Base-by-base conservation (phyloP, 1,140 invertebrate species). In the Zaprionus capensis region DNA sequence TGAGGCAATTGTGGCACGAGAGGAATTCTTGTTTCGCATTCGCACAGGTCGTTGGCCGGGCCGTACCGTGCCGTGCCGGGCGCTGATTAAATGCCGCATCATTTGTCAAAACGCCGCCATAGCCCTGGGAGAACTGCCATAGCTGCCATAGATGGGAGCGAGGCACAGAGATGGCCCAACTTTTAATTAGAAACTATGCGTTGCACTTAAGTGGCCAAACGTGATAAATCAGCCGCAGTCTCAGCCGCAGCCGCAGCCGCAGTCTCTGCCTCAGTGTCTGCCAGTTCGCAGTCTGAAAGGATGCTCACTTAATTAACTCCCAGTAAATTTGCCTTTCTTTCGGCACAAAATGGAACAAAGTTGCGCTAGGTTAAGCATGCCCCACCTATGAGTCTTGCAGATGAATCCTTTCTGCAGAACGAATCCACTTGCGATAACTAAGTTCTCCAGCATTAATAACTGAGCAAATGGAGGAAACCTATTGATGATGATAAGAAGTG, bases 171-270 rank as follows among this genome's bases (percentile, higher is more conserved):
- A 62, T 31, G 66, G 66, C 26, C 56, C 62, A 82, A 82, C 70
- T 82, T 82, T 82, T 82, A 82, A 82, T 82, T 82, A 70, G 75
- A 68, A 82, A 82, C 80, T 82, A 81, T 77, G 78, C 78, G 46
- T 56, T 28, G 41, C 56, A 66, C 46, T 65, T 76, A 64, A 68
- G 63, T 81, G 68, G 51, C 28, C 14, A 49, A 59, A 65, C 63
- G 67, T 68, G 73, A 66, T 76, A 75, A 38, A 71, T 64, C 38
- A 66, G 51, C 9, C 49, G 1, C 62, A n/a, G 24, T 34, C 49
- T 49, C 11, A 14, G 46, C 4, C 41, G 1, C 14, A 41, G 36
- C 26, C 51, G 44, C 17, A 36, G 17, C 17, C 11, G 4, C 17
- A 11, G 24, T 2, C 36, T 28, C 34, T 24, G 26, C 14, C 55